Conservation (phyloP, 1,140 invertebrate genomes). For the Leucophenga varia region DNA sequence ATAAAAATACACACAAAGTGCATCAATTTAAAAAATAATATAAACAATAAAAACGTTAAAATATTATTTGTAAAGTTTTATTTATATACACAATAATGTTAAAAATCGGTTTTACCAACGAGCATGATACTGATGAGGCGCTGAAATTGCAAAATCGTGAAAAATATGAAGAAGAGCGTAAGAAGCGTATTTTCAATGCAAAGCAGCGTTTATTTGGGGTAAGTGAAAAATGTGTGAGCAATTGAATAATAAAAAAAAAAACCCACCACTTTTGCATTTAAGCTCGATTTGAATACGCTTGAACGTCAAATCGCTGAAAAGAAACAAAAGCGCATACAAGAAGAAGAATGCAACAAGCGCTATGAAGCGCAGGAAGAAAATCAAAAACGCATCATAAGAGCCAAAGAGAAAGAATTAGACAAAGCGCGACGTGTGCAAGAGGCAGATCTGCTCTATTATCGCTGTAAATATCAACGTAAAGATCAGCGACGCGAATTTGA, state of each 20-base stretch:
- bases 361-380: conserved; percentile 69
- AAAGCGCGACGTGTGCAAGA: conserved; percentile 59
- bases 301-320: conserved; percentile 79
- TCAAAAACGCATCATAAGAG: conserved; percentile 64
- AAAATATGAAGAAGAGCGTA: conserved; percentile 75
- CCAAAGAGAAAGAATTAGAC: conserved; percentile 61
- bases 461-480: conserved; percentile 70
- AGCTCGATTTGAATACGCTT: conserved; percentile 77
- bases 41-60: no score
- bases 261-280: neutral
- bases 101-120: conserved; percentile 7
- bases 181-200: conserved; percentile 80
- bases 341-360: conserved; percentile 63
- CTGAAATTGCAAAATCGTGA: conserved; percentile 73
- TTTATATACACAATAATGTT: no score
- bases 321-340: conserved; percentile 61
- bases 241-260: conserved; percentile 3
- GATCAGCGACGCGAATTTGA: conserved; percentile 80
- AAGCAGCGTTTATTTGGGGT: conserved; percentile 77
- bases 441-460: conserved; percentile 73
- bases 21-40: no score
- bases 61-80: no score
- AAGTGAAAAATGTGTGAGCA: conserved; percentile 28
- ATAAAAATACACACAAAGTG: no score
- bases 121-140: conserved; percentile 61